Evolutionary conservation across 2,888 invertebrate species (phyloP), one percentile per base, ranked within the genome.

Genomic region (Ferdinandea cuprea): DNA sequence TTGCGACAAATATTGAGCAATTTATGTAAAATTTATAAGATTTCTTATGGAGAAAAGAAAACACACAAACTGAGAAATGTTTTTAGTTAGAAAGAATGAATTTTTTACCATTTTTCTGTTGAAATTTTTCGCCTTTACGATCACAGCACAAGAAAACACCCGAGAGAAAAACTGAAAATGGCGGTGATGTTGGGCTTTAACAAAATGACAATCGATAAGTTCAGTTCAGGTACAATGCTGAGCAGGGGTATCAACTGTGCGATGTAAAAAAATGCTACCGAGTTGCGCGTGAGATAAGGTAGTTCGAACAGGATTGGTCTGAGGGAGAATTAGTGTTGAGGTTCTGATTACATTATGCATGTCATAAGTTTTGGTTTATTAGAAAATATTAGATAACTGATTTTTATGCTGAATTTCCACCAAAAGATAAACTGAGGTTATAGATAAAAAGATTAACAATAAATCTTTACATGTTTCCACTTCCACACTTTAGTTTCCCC

Each of bases 141-240:
- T 78, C 74, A 79, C 84, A 79, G 78, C 56, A 83, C 68, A 44
- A 73, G 78, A 83, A 79, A 84, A 84, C 79, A 84, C 79, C 84
- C 84, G 84, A 84, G 74, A 58, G 84, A 74, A 78, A 74, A 84
- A 79, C 61, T 84, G 79, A 79, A 84, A 84, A 84, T 84, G 84
- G 84, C 84, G 79, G 79, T 59, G 79, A 58, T 52, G 72, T 19
- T 66, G 59, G 54, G 83, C 72, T 66, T 78, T 78, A 52, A 68
- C 76, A 68, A 76, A 76, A 76, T 78, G 83, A 83, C 83, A 83
- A 78, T 78, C 83, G 83, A 83, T 78, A 78, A 25, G 25, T n/a
- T n/a, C n/a, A 68, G 46, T 54, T 66, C 58, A 54, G 37, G 15
- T 63, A 65, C 66, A 42, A 30, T 69, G 80, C 80, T 81, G 81